A percentile compares a stretch with the other conserved stretches of the same genome.
Evolutionary conservation across 2,113 vertebrate genomes (phyloP).

Genomic region (Cyanoramphus novaezelandiae): DNA sequence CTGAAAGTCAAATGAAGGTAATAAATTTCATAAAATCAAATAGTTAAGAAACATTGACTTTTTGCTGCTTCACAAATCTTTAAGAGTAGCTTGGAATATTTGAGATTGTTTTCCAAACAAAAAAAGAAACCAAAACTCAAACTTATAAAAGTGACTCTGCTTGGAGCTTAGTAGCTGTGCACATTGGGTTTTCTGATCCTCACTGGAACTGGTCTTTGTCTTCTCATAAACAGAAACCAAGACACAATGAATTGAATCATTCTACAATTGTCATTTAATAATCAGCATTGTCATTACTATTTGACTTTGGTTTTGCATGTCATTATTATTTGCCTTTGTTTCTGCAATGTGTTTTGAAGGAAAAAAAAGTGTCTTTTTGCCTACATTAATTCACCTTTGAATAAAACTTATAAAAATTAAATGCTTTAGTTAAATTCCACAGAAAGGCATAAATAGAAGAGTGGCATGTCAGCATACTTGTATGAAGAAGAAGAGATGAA

Average conservation of each 20-base stretch:
- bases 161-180: not conserved
- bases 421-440: not conserved
- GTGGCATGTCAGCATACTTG: not conserved
- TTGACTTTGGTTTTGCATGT: not conserved
- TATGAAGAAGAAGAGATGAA: not conserved
- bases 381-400: not conserved
- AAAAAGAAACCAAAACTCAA: not conserved
- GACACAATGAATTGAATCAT: not conserved
- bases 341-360: not conserved
- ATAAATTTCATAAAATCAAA: not conserved
- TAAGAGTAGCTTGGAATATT: not conserved
- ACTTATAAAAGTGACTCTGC: not conserved
- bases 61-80: not conserved
- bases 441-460: not conserved
- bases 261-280: not conserved
- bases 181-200: not conserved
- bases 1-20: not conserved
- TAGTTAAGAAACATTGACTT: not conserved
- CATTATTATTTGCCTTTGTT: not conserved
- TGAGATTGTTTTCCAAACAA: not conserved
- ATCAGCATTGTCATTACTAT: not conserved
- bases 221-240: not conserved
- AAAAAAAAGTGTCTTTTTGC: not conserved
- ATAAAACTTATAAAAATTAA: not conserved
- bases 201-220: not conserved